These are phyloP conservation scores for Lethocerus indicus DNA, from an alignment of 1,140 invertebrate species.

Conservation along the genomic window DNA sequence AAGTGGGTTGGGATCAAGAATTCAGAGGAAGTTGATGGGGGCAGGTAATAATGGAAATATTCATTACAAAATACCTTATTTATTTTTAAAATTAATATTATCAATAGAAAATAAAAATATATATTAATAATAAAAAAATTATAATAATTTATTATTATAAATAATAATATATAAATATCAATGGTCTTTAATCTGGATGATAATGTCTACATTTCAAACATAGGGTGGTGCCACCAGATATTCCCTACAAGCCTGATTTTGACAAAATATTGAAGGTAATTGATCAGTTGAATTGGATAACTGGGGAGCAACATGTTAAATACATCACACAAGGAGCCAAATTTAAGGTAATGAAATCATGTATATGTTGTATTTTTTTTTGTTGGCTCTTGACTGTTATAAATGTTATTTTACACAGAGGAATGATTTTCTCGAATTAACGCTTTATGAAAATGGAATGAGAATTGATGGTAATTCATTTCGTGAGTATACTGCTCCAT, in stretches of 20 bases:
- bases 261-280: slow-evolving; percentile 8
- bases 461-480: slow-evolving; percentile 8
- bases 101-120: too few relatives aligned
- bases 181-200: too few relatives aligned
- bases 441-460: slow-evolving; percentile 8
- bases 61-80: neutral
- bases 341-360: slow-evolving; percentile 11
- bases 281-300: slow-evolving; percentile 1
- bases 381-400: neutral
- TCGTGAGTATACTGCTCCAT: slow-evolving; percentile 1
- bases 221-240: neutral
- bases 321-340: neutral
- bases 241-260: slow-evolving; percentile 4
- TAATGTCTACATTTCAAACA: too few relatives aligned
- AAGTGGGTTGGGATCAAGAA: slow-evolving; percentile 6
- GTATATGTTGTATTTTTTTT: neutral
- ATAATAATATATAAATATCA: too few relatives aligned
- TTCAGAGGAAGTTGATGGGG: neutral
- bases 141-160: too few relatives aligned
- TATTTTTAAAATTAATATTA: neutral
- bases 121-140: too few relatives aligned
- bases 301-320: slow-evolving; percentile 1
- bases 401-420: neutral
- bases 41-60: neutral
- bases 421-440: slow-evolving; percentile 4